Evolutionary conservation across 2,888 invertebrate genomes (phyloP).

Genomic region (Drosophila pseudotalamancana): DNA sequence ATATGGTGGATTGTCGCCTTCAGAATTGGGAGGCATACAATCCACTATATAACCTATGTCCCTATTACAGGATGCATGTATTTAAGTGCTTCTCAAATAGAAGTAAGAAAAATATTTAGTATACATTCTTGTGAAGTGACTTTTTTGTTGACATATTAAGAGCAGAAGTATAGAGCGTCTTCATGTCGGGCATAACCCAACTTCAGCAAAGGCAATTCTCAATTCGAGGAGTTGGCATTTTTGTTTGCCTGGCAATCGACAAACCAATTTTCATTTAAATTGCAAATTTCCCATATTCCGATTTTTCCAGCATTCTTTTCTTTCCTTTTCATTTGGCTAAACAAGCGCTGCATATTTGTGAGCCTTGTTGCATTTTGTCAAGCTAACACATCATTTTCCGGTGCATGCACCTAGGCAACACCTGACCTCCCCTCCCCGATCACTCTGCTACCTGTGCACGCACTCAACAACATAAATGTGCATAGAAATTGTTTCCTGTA

Average conservation of each 20-base stretch:
- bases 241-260: conserved; percentile 1
- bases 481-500: conserved; percentile 73
- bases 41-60: too few species aligned
- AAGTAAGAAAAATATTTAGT: too few species aligned
- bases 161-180: too few species aligned
- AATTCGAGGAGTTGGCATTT: not conserved
- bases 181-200: too few species aligned
- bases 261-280: conserved; percentile 9
- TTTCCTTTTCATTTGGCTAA: not conserved
- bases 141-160: too few species aligned
- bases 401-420: conserved; percentile 30
- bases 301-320: not conserved
- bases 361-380: conserved; percentile 63
- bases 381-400: conserved; percentile 73
- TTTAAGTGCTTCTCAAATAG: too few species aligned
- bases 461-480: conserved; percentile 54
- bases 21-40: too few species aligned
- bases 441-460: conserved; percentile 46
- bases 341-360: conserved; percentile 13
- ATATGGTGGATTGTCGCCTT: too few species aligned
- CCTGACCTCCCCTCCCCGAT: not conserved
- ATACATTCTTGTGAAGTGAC: too few species aligned
- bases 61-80: too few species aligned
- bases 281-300: conserved; percentile 6
- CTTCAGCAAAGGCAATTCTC: not conserved